Conservation (phyloP, 1,140 invertebrate species). For the Adoxophyes honmai region DNA sequence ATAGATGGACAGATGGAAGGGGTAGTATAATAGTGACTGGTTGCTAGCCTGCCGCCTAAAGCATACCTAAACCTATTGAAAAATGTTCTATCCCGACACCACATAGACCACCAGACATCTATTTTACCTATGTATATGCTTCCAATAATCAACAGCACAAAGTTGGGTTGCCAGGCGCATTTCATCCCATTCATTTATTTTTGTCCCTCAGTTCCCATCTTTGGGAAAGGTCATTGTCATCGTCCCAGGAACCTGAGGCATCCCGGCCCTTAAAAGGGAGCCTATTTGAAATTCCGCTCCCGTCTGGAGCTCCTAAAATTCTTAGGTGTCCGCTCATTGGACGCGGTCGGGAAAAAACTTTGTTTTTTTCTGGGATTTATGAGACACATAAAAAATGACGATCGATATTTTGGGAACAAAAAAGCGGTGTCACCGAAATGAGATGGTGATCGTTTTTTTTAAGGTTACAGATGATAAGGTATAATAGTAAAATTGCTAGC, state of each 20-base stretch:
- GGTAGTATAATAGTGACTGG: no score
- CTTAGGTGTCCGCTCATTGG: conserved; percentile 48
- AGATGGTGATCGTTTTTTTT: no score
- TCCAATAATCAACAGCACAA: no score
- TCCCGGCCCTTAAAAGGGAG: conserved; percentile 47
- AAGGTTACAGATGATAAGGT: no score
- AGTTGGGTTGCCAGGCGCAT: no score
- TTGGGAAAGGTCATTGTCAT: conserved; percentile 22
- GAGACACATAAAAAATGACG: conserved; percentile 13
- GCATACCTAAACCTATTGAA: no score
- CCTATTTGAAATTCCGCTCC: conserved; percentile 61
- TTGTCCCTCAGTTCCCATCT: conserved; percentile 13
- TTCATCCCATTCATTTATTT: not conserved
- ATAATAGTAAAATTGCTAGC: no score
- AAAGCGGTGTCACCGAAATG: not conserved
- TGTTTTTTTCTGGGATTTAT: conserved; percentile 44
- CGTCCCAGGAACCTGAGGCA: conserved; percentile 23
- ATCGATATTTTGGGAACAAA: not conserved
- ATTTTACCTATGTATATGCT: no score
- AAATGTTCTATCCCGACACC: no score
- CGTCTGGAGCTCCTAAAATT: conserved; percentile 54
- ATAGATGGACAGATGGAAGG: no score
- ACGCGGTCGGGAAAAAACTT: conserved; percentile 36
- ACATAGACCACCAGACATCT: no score
- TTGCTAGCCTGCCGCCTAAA: no score